Conservation (phyloP, 2,113 vertebrate genomes). For the Microcebus jonahi region DNA sequence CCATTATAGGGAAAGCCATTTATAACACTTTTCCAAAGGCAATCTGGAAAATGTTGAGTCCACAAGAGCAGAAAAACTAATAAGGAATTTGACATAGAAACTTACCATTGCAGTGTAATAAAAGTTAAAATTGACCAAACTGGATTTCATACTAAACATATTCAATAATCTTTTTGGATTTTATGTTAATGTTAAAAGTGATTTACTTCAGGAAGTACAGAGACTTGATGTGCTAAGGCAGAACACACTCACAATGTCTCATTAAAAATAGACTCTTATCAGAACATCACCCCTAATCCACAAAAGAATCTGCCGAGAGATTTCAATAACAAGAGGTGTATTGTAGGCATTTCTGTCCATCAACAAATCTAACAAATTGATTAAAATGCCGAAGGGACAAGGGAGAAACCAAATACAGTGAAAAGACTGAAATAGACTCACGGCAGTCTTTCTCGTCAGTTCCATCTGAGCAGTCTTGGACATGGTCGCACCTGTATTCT, state of each 20-base stretch:
- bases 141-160: background rate
- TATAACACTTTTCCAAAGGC: background rate
- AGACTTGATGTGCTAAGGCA: conserved; percentile 53
- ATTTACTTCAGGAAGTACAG: conserved; percentile 52
- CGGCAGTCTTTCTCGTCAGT: conserved; percentile 94
- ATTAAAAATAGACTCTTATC: conserved; percentile 87
- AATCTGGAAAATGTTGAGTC: background rate
- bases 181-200: conserved; percentile 57
- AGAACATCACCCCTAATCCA: conserved; percentile 93
- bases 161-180: background rate
- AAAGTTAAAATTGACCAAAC: conserved; percentile 27
- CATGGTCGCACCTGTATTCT: conserved; percentile 92
- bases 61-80: background rate
- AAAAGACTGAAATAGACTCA: conserved; percentile 87
- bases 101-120: background rate
- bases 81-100: background rate
- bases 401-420: conserved; percentile 80
- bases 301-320: conserved; percentile 93
- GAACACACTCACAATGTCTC: conserved; percentile 79
- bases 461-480: conserved; percentile 93
- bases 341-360: conserved; percentile 91
- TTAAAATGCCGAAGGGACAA: conserved; percentile 91
- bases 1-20: background rate
- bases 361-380: conserved; percentile 94
- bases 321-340: conserved; percentile 91